Base-by-base conservation (phyloP, 2,113 vertebrate genomes). In the Agapornis roseicollis region DNA sequence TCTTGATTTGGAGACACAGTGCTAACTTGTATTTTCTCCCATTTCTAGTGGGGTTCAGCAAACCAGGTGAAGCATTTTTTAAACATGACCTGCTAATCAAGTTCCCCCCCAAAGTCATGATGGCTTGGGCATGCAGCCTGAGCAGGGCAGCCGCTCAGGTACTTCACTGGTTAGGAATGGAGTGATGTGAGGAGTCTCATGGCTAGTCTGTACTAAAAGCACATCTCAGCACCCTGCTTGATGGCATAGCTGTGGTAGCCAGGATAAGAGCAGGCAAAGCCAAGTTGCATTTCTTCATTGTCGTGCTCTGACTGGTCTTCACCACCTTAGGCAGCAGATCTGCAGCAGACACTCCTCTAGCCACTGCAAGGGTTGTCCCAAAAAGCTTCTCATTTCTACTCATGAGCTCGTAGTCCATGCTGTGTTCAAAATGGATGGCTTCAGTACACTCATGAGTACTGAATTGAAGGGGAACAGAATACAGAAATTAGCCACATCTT, bases 401-500 rank as follows among this genome's bases (percentile, higher is more conserved):
- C 77, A 27, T 19, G 41, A 89, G 63, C 52, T 76, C 15, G 22
- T 35, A 46, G 70, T 65, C 70, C 2, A 1, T 17, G 25, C 60
- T 80, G 17, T 1, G 0, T 66, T 82, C 5, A 2, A 89, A 70
- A 55, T 9, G 4, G 22, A 66, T 42, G 39, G 23, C 50, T 96
- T 88, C 69, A 72, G 58, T 20, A 49, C 2, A 1, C 56, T 76
- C 10, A 4, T 7, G 20, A 79, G 25, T 74, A 58, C 31, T 28
- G 72, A 56, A 91, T 29, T 24, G 2, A 10, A 19, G 52, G 55
- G 15, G 13, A 84, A 60, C 56, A 77, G 66, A 74, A 80, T 1
- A 31, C 55, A 93, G 77, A 87, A 92, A 93, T 94, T 46, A 93
- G 79, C 63, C 90, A 56, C 83, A 86, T 77, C 85, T 92, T 91